Conservation (phyloP, 53 echinoderm and acorn worm genomes). For the Paracentrotus lividus region DNA sequence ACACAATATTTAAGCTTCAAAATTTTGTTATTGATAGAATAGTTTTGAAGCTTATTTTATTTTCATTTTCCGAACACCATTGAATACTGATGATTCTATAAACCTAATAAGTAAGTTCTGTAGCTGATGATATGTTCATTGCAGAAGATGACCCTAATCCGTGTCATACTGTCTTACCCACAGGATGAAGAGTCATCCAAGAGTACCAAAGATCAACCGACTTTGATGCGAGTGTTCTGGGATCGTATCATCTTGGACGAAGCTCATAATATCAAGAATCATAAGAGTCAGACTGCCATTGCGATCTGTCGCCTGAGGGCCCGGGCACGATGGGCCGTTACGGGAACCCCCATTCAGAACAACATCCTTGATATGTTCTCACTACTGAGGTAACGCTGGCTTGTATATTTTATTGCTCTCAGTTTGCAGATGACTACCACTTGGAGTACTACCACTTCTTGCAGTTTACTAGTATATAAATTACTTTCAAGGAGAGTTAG, state of each 20-base stretch:
- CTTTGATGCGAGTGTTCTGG: conserved; percentile 87
- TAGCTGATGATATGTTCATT: too few species aligned
- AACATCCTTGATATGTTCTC: conserved; percentile 97
- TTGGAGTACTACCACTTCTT: too few species aligned
- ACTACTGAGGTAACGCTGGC: conserved; percentile 80
- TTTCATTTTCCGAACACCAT: too few species aligned
- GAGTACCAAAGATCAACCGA: conserved; percentile 66
- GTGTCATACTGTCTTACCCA: not conserved
- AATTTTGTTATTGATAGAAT: too few species aligned
- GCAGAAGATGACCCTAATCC: too few species aligned
- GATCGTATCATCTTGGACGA: conserved; percentile 94
- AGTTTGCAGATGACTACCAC: not conserved
- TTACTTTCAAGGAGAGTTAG: too few species aligned
- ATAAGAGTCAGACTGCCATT: conserved; percentile 90
- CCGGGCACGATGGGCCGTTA: conserved; percentile 94
- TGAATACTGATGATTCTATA: too few species aligned
- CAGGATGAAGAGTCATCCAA: conserved; percentile 4
- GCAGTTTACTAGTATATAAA: too few species aligned
- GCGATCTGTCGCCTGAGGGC: conserved; percentile 88
- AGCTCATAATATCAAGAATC: conserved; percentile 97
- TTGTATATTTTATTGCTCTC: not conserved
- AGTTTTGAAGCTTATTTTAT: too few species aligned
- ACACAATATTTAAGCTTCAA: too few species aligned
- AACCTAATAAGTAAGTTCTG: too few species aligned
- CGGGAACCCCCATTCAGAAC: conserved; percentile 99